These are phyloP conservation scores for Tenebrosternarchus preto DNA, from an alignment of 2,113 vertebrate genomes.

Conservation along the genomic window DNA sequence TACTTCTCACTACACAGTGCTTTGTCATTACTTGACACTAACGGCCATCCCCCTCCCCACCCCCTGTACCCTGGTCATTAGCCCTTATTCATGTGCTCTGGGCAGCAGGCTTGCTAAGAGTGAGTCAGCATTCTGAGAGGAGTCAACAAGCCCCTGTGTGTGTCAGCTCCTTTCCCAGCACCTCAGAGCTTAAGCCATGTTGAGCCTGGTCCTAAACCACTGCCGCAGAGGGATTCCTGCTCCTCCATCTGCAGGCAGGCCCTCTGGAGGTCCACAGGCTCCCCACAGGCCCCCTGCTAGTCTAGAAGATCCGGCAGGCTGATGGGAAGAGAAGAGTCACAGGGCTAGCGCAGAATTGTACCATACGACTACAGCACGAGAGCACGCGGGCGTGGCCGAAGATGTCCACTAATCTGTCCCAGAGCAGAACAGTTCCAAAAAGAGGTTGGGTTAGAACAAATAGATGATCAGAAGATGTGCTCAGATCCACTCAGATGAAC, in stretches of 20 bases:
- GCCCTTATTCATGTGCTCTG: neutral
- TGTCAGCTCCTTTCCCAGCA: neutral
- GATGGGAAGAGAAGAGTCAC: conserved; percentile 61
- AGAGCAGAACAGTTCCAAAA: no score
- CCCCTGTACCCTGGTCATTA: neutral
- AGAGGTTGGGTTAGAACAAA: no score
- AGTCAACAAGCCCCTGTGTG: conserved; percentile 1
- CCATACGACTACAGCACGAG: no score
- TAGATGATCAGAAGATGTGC: no score
- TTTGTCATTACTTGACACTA: neutral
- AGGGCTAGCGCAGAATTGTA: neutral
- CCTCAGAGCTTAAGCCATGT: conserved; percentile 7
- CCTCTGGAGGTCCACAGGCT: conserved; percentile 11
- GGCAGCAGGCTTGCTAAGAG: neutral
- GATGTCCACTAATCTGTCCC: no score
- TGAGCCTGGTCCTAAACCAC: no score
- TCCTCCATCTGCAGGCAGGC: neutral
- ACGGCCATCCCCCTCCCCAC: no score
- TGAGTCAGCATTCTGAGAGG: conserved; percentile 12
- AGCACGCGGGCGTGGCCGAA: no score
- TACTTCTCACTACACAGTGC: neutral
- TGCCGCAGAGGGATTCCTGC: no score
- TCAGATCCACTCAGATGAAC: no score
- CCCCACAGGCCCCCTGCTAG: no score
- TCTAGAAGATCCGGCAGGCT: conserved; percentile 19